A percentile compares a stretch with the other conserved stretches of the same genome.
Conservation (phyloP, 2,113 vertebrate genomes). For the Microcebus griseorufus region DNA sequence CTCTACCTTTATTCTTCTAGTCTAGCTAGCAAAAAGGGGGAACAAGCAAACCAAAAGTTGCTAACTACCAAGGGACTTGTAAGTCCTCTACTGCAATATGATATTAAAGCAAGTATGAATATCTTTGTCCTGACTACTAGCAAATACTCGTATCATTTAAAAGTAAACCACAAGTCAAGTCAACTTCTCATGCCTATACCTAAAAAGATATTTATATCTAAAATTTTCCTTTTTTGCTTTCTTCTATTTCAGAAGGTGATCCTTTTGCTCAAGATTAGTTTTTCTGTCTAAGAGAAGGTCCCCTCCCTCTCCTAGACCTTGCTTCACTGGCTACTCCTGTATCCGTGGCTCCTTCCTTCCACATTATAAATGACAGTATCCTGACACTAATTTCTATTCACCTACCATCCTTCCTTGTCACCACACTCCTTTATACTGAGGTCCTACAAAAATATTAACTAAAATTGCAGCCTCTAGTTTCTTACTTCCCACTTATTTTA, state of each 20-base stretch:
- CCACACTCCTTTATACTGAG: neutral
- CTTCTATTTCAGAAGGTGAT: neutral
- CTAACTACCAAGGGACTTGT: neutral
- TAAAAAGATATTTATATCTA: neutral
- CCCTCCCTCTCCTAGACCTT: neutral
- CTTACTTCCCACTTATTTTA: neutral
- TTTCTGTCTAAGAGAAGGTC: neutral
- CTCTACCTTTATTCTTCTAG: neutral
- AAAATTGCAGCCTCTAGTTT: neutral
- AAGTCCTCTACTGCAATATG: neutral
- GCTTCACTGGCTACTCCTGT: neutral
- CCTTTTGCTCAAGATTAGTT: neutral
- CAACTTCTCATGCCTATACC: neutral
- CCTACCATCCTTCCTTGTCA: neutral
- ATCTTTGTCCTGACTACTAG: neutral
- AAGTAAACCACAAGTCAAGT: neutral
- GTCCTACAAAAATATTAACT: neutral
- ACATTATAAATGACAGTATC: neutral
- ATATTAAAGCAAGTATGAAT: neutral
- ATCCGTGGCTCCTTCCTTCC: neutral
- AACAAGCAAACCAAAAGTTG: neutral
- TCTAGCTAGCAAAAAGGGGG: neutral
- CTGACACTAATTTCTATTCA: neutral
- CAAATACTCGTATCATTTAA: neutral
- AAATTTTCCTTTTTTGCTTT: neutral